Evolutionary conservation across 2,113 vertebrate genomes (phyloP), one percentile per base, ranked within the genome.

Genomic region (Mohoua ochrocephala): DNA sequence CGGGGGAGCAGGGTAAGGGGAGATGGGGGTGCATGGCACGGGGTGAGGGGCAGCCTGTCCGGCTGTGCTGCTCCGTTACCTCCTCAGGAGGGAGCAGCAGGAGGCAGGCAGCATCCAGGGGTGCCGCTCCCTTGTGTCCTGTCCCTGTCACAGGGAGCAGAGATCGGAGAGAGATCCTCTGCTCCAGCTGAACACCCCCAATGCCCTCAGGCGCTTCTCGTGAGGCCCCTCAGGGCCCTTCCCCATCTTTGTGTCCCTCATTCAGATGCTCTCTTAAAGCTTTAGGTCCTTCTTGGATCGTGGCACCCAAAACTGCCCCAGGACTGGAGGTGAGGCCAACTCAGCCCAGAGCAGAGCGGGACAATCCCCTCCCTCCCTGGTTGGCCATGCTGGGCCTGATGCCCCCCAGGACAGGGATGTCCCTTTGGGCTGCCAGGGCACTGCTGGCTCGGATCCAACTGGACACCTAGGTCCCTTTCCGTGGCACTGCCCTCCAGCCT

Each of bases 301-400:
- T 68, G 73, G 45, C 23, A 37, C 17, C 63, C 54, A 52, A 24
- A 69, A 19, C 11, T 52, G 22, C 22, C 53, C 44, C 53, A 31
- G 31, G 1, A 7, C 26, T 75, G 0, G 1, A 57, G 35, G 30
- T 57, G 44, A 35, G 35, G 71, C 31, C 2, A 0, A 24, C 5
- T 31, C 31, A 52, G 61, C 2, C 21, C 63, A 23, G 45, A 27
- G 68, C 39, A 76, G 53, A 65, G 31, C 1, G 11, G 39, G 84
- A 78, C 84, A 69, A 39, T 87, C 33, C 47, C 53, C 23, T 53
- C 74, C 23, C 17, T 86, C 18, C 53, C 39, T 15, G 24, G 27
- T 33, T 13, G n/a, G 17, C 10, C 8, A 11, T 27, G 31, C 37
- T 60, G 39, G 23, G 4, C 41, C 24, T 31, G 44, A 3, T 69